Base-by-base conservation (phyloP, 2,797 vertebrate genomes). In the Allobates femoralis region DNA sequence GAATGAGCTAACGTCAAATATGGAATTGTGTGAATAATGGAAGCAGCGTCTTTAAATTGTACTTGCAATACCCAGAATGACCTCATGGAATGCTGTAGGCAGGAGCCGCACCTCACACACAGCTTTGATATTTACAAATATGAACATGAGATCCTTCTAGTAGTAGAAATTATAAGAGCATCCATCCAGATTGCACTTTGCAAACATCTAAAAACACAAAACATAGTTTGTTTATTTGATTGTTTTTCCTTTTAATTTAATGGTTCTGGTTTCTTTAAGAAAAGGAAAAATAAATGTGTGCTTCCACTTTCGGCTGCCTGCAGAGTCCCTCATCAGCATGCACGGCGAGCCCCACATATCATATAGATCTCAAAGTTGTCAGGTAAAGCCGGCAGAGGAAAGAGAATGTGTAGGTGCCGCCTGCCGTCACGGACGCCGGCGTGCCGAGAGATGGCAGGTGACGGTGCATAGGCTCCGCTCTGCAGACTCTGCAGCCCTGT, bases 331-430 rank as follows among this genome's bases (percentile, higher is more conserved):
- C 53, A 89, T 88, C 73, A 89, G 81, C 75, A 82, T 86, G 37
- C 87, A 87, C 75, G 77, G 69, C 85, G 90, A 92, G 90, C 50
- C 79, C 85, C 79, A 66, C 81, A 81, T 81, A 86, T 62, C 76
- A 80, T 88, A 89, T 89, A 79, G 82, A 86, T 85, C 83, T 90
- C 86, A 89, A 79, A 89, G 77, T 66, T 91, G 92, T 89, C 90
- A 91, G 89, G 81, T 84, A 88, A 89, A 88, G 80, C 67, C 58
- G 87, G 84, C 28, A 30, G 11, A 64, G 51, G 75, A 75, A 89
- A 88, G 41, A 86, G 80, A 56, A 86, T 26, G 62, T 86, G 77
- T 56, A 80, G 71, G 79, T 82, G 88, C 78, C 77, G 69, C 81
- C 85, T 67, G 80, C 75, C 21, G 5, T 23, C 64, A 88, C 53